Evolutionary conservation across 2,797 vertebrate genomes (phyloP).

Genomic region (Cossypha polioptera): DNA sequence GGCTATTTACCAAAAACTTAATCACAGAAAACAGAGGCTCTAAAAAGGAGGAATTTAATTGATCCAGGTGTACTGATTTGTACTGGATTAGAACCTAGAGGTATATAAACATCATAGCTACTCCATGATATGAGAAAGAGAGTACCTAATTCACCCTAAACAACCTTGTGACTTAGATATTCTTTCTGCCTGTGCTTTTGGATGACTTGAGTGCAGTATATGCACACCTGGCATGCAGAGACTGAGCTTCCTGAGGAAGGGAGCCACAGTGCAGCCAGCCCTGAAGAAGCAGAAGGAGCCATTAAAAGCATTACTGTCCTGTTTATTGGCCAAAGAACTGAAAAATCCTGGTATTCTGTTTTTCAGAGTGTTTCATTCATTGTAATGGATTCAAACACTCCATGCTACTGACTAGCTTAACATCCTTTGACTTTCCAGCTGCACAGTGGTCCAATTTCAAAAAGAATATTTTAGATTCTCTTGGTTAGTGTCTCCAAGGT

Average conservation of each 20-base stretch:
- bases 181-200: background rate
- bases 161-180: background rate
- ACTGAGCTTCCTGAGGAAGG: background rate
- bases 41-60: background rate
- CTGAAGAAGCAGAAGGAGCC: background rate
- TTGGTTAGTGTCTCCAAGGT: background rate
- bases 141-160: background rate
- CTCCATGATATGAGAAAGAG: background rate
- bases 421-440: background rate
- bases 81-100: background rate
- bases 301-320: background rate
- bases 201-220: background rate
- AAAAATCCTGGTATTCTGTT: background rate
- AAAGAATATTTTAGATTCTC: background rate
- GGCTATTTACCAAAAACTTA: background rate
- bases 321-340: background rate
- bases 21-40: background rate
- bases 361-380: background rate
- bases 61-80: background rate
- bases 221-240: background rate
- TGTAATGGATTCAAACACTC: background rate
- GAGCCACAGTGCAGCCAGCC: background rate
- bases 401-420: background rate
- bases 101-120: background rate
- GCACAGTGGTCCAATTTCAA: background rate